Evolutionary conservation across 2,113 vertebrate genomes (phyloP).

Genomic region (Misgurnus mizolepis): DNA sequence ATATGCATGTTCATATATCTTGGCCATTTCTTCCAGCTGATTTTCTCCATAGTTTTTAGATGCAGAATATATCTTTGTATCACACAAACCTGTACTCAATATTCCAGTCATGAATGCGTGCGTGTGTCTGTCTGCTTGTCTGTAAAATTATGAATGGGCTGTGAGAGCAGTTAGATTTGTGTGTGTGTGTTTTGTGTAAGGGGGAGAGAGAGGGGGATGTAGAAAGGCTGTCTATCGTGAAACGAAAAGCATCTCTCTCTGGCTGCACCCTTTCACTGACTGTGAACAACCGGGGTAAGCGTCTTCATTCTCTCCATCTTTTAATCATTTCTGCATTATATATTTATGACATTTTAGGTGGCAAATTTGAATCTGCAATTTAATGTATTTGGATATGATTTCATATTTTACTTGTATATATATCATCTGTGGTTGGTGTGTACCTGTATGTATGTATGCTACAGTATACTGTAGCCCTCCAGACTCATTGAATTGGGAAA

Average conservation of each 20-base stretch:
- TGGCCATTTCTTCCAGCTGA: too few relatives aligned
- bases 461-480: neutral
- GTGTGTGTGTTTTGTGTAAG: slow-evolving; percentile 44
- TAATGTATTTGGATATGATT: neutral
- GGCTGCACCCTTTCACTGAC: slow-evolving; percentile 29
- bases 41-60: too few relatives aligned
- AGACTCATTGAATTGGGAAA: slow-evolving; percentile 2
- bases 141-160: slow-evolving; percentile 69
- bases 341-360: neutral
- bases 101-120: neutral
- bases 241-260: neutral
- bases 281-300: slow-evolving; percentile 43
- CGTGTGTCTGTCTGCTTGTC: slow-evolving; percentile 5
- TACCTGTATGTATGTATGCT: too few relatives aligned
- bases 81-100: too few relatives aligned
- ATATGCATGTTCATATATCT: too few relatives aligned
- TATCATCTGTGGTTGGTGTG: neutral
- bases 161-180: slow-evolving; percentile 62
- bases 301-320: neutral
- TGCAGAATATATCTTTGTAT: too few relatives aligned
- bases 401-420: too few relatives aligned
- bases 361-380: too few relatives aligned
- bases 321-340: neutral
- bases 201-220: slow-evolving; percentile 47
- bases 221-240: slow-evolving; percentile 14